These are phyloP conservation scores for Urocyon cinereoargenteus DNA, from an alignment of 2,797 vertebrate genomes.

Conservation along the genomic window DNA sequence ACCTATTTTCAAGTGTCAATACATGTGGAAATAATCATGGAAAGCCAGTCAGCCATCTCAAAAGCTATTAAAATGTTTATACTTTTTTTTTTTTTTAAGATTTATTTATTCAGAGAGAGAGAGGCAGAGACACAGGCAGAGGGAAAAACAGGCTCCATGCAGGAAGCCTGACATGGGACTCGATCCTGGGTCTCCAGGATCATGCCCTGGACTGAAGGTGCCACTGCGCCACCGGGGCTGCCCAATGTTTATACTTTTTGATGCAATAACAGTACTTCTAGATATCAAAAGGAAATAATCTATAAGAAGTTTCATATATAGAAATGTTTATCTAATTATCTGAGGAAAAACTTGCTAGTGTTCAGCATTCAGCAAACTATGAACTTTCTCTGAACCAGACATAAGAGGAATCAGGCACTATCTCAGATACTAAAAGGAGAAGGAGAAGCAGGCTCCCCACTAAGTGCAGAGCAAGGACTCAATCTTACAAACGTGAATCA, in stretches of 20 bases:
- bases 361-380: not conserved
- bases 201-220: too few species aligned
- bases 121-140: too few species aligned
- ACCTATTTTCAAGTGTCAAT: not conserved
- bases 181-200: too few species aligned
- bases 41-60: not conserved
- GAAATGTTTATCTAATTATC: not conserved
- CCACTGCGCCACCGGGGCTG: too few species aligned
- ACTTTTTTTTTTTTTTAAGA: not conserved
- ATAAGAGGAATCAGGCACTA: not conserved
- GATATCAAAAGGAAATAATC: not conserved
- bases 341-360: not conserved
- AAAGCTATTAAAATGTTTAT: not conserved
- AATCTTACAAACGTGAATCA: too few species aligned
- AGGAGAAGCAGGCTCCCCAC: too few species aligned
- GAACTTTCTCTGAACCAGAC: not conserved
- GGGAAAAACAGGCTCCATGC: too few species aligned
- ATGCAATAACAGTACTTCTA: not conserved
- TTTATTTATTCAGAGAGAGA: too few species aligned
- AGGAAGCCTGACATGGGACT: too few species aligned
- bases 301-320: not conserved
- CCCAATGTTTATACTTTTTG: not conserved
- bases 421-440: not conserved
- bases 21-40: not conserved
- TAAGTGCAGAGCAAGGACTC: too few species aligned